Evolutionary conservation across 2,113 vertebrate species (phyloP), one percentile per base, ranked within the genome.

Genomic region (Neopipo cinnamomea): DNA sequence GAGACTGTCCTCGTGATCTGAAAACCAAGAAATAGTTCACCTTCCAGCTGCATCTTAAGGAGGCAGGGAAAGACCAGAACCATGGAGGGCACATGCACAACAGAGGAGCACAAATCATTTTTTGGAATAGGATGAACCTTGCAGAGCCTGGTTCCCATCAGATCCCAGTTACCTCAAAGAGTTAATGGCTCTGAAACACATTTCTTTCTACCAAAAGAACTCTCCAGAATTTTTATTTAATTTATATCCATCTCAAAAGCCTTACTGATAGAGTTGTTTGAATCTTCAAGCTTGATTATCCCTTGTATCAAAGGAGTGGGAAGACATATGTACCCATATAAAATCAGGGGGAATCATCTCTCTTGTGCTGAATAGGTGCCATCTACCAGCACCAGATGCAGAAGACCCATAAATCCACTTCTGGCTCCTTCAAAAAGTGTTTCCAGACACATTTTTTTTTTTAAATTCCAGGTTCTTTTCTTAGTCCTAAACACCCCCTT

Each of bases 311-410:
- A 93, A 93, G 44, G 44, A 85, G 86, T 67, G 62, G 47, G 52
- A 89, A 85, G 81, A 81, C 71, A 53, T 49, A 63, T 46, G 47
- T 66, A 85, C 33, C 41, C 37, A 18, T 66, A 55, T 12, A 74
- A 91, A 89, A 95, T 82, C 23, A 85, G n/a, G n/a, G 70, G 44
- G 9, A 35, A 84, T 79, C 16, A 37, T 92, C 63, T 83, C 50
- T 78, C 85, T 74, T 75, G 44, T 81, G 65, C 61, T 86, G 49
- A 78, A 33, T 59, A 41, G 46, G 72, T 88, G 71, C 83, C 81
- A 88, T 61, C 63, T 46, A 73, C 79, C 66, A 91, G 55, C 78
- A 95, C 82, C 97, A 97, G 95, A 95, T 95, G 94, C 91, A 87
- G 61, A 91, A 70, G 68, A 73, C 67, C 37, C 68, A 58, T 85